Evolutionary conservation across 2,888 invertebrate genomes (phyloP).

Genomic region (Meghimatium bilineatum): DNA sequence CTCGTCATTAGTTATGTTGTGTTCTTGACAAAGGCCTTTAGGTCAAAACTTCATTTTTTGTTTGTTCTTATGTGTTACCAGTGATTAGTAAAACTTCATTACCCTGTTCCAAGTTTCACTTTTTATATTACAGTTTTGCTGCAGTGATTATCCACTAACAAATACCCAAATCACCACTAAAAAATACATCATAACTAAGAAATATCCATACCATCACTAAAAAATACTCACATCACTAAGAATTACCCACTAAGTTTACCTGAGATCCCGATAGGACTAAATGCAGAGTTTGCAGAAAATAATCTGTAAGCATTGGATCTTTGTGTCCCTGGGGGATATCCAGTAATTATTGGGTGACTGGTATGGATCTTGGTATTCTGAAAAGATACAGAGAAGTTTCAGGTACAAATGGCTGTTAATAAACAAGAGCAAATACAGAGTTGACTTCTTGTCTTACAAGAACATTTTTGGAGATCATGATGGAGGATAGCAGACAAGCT

Average conservation of each 20-base stretch:
- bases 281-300: conserved; percentile 73
- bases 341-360: conserved; percentile 23
- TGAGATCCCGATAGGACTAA: conserved; percentile 67
- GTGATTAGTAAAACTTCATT: too few species aligned
- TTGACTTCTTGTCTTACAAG: background rate
- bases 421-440: background rate
- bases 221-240: background rate
- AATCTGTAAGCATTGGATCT: conserved; percentile 53
- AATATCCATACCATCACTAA: background rate
- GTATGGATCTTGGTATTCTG: conserved; percentile 19
- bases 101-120: too few species aligned
- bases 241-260: background rate
- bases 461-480: too few species aligned
- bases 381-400: conserved; percentile 3
- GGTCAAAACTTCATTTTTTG: too few species aligned
- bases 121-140: too few species aligned
- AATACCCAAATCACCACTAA: background rate
- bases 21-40: too few species aligned
- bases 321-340: conserved; percentile 24
- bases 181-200: background rate
- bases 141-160: too few species aligned
- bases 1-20: too few species aligned
- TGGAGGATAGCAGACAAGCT: too few species aligned
- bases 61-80: too few species aligned
- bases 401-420: background rate